A percentile compares a stretch with the other conserved stretches of the same genome.
phyloP scores from a whole-genome alignment of 2,797 vertebrate genomes.

The Takifugu ocellatus region DNA sequence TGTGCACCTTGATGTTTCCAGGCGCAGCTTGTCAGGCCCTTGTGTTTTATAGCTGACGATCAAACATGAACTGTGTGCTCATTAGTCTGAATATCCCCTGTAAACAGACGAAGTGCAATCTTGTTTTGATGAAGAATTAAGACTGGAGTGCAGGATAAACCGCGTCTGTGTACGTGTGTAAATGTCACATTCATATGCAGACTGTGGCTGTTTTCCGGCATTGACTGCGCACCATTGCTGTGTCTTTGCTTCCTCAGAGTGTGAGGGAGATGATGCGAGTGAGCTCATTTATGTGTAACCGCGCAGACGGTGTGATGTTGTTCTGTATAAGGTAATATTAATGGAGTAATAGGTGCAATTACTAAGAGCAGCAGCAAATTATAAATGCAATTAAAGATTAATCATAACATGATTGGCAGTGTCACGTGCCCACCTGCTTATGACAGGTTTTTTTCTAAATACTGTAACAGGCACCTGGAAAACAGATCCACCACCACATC shows the following conservation, averaged over 20 bases:
- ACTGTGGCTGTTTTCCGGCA: background rate
- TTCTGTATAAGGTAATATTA: background rate
- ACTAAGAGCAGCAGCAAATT: background rate
- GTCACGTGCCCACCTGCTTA: no score
- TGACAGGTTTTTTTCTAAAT: no score
- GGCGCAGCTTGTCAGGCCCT: conserved; percentile 47
- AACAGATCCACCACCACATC: no score
- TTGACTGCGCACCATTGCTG: no score
- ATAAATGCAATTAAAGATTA: no score
- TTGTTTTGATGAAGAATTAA: conserved; percentile 57
- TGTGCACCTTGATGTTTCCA: conserved; percentile 44
- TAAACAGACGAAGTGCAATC: conserved; percentile 46
- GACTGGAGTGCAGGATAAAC: conserved; percentile 14
- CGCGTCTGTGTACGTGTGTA: background rate
- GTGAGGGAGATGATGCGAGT: no score
- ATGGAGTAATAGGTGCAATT: background rate
- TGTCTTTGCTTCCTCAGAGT: no score
- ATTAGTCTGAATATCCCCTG: conserved; percentile 56
- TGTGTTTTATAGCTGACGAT: conserved; percentile 59
- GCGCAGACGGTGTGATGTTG: background rate
- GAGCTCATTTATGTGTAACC: no score
- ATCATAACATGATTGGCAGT: no score
- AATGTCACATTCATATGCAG: conserved; percentile 3
- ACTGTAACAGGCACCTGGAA: no score
- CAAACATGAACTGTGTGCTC: conserved; percentile 62